Evolutionary conservation across 2,888 invertebrate species (phyloP), one percentile per base, ranked within the genome.

Genomic region (Orthosia gracilis): DNA sequence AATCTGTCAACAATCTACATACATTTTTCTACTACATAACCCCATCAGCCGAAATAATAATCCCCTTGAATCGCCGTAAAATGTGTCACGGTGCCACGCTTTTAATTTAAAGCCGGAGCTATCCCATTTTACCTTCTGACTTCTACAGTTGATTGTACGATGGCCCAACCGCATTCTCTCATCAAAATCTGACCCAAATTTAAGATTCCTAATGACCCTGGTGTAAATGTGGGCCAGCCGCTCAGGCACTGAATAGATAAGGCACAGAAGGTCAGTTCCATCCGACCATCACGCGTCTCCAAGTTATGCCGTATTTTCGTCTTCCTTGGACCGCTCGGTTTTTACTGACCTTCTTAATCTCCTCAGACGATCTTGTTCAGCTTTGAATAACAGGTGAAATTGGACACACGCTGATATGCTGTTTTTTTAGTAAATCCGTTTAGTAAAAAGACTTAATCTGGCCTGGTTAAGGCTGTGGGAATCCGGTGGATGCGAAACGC

Each of bases 111-210:
- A 84, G 50, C 79, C 67, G 57, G 71, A 66, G 64, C 78, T 61
- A 66, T 83, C 63, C 66, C 81, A 79, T 83, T 84, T 83, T 69
- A 84, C 73, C 75, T 75, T 76, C 73, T 63, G 72, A 55, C 69
- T 82, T 73, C 72, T 69, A 68, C 68, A 69, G 80, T 84, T 83
- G 80, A 80, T 83, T 86, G 76, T 82, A 76, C 69, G 67, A 49
- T 66, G 73, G 73, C 67, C 70, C 81, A 82, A 71, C 74, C 85
- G 70, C 77, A 85, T 81, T 85, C 85, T 80, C 81, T 80, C 78
- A 85, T 85, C 87, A 85, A 81, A 88, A 88, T 88, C 80, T 88
- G 89, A 88, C 89, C 90, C 81, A 87, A 89, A 92, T 91, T 87
- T 87, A 85, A 78, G 85, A 85, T 89, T 87, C 85, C 86, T 90